Evolutionary conservation across 92 coral and sea anemone species (phyloP).

Genomic region (Epizoanthus fatuus): DNA sequence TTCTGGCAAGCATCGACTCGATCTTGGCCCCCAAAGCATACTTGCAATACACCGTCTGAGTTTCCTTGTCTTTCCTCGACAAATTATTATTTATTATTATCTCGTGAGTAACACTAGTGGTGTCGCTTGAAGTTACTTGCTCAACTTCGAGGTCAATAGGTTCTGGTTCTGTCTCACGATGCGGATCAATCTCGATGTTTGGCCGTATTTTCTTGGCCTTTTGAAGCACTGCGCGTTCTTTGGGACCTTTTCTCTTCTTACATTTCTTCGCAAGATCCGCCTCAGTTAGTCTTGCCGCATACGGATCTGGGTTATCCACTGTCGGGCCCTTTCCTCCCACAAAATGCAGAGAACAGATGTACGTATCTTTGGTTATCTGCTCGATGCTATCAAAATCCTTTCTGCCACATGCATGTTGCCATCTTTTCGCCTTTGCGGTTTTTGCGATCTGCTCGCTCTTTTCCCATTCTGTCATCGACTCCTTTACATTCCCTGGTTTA

Average conservation of each 20-base stretch:
- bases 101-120: neutral
- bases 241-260: neutral
- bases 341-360: constrained; percentile 2
- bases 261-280: neutral
- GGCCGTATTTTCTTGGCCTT: neutral
- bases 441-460: neutral
- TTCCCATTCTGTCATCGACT: neutral
- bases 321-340: neutral
- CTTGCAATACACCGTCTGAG: too few relatives aligned
- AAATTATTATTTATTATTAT: neutral
- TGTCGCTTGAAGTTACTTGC: neutral
- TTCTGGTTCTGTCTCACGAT: neutral
- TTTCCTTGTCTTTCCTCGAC: too few relatives aligned
- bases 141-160: neutral
- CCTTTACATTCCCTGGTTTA: neutral
- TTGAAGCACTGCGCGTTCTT: neutral
- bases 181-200: neutral
- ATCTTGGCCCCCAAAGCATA: neutral
- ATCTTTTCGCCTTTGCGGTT: neutral
- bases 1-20: too few relatives aligned
- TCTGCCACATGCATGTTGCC: neutral
- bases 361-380: neutral
- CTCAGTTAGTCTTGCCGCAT: neutral
- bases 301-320: neutral
- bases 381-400: too few relatives aligned